These are phyloP conservation scores for Drosophila pseudotalamancana DNA, from an alignment of 2,888 invertebrate species.

Conservation along the genomic window DNA sequence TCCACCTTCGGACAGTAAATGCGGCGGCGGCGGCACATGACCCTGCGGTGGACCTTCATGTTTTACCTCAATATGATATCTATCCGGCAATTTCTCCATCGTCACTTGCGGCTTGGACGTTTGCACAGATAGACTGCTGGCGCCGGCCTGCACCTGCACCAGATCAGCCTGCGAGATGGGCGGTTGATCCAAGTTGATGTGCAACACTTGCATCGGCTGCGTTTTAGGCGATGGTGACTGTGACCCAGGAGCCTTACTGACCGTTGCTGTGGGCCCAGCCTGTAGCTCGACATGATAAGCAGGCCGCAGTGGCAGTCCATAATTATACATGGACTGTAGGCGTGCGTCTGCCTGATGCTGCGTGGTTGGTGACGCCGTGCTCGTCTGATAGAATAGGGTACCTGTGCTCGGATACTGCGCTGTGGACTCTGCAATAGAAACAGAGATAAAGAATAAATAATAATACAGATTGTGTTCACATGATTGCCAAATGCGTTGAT, in stretches of 20 bases:
- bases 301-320: slow-evolving; percentile 82
- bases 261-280: slow-evolving; percentile 65
- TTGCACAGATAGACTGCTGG: slow-evolving; percentile 62
- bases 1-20: slow-evolving; percentile 81
- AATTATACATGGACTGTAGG: slow-evolving; percentile 81
- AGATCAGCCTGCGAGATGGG: slow-evolving; percentile 78
- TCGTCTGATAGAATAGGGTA: slow-evolving; percentile 85
- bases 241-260: slow-evolving; percentile 75
- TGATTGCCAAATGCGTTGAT: not conserved
- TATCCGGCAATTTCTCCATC: slow-evolving; percentile 83
- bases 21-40: slow-evolving; percentile 76
- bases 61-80: slow-evolving; percentile 83
- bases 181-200: slow-evolving; percentile 83
- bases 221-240: slow-evolving; percentile 78
- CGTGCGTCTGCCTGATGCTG: slow-evolving; percentile 81
- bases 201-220: slow-evolving; percentile 81
- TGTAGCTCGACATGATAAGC: slow-evolving; percentile 83
- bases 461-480: not conserved
- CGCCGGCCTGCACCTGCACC: slow-evolving; percentile 53
- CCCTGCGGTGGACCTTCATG: slow-evolving; percentile 74
- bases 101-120: slow-evolving; percentile 82
- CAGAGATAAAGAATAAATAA: not conserved
- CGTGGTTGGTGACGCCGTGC: slow-evolving; percentile 83
- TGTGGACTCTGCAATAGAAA: slow-evolving; percentile 84
- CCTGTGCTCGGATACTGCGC: slow-evolving; percentile 85